Percentiles rank a stretch among this genome's conserved stretches.
Conservation (phyloP, 2,113 vertebrate genomes). For the Lophura nycthemera region DNA sequence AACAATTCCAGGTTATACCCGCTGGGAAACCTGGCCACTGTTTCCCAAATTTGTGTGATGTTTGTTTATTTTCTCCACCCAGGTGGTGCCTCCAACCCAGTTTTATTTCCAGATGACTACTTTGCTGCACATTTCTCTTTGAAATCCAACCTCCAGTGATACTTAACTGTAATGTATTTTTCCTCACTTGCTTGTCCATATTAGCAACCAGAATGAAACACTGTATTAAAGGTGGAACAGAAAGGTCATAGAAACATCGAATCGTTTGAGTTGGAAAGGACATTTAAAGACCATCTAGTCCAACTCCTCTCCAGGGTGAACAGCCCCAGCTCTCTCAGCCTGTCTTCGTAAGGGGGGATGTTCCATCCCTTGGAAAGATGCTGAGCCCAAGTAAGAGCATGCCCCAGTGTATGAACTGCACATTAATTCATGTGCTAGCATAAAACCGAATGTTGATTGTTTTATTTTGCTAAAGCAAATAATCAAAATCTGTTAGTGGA, state of each 20-base stretch:
- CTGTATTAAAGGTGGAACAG: not conserved
- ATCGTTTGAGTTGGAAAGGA: too few relatives aligned
- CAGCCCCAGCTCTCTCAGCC: too few relatives aligned
- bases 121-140: not conserved
- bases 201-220: not conserved
- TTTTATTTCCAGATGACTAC: constrained; percentile 5
- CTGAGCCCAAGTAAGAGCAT: not conserved
- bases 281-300: too few relatives aligned
- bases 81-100: not conserved
- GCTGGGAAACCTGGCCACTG: not conserved
- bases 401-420: not conserved
- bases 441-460: not conserved
- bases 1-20: not conserved
- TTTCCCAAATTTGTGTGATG: not conserved
- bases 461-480: not conserved
- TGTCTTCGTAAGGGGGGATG: too few relatives aligned
- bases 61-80: constrained; percentile 47
- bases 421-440: not conserved
- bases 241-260: too few relatives aligned
- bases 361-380: not conserved
- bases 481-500: not conserved
- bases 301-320: too few relatives aligned
- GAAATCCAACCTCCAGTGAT: not conserved
- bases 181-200: not conserved
- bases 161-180: not conserved